phyloP scores from a whole-genome alignment of 1,140 invertebrate species.

The Littorina saxatilis region DNA sequence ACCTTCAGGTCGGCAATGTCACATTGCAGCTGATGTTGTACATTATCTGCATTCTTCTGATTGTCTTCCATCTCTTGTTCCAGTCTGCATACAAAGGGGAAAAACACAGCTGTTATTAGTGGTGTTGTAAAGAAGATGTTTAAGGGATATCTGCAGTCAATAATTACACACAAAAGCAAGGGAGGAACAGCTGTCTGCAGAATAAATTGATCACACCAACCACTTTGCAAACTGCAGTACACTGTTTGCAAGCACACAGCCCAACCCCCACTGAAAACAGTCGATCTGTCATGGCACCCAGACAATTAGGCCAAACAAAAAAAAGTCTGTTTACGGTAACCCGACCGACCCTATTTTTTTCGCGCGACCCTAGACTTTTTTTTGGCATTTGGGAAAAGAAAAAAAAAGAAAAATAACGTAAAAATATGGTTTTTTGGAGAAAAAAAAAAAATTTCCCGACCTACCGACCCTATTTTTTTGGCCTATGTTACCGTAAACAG shows the following conservation, averaged over 20 bases:
- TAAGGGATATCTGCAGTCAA: background rate
- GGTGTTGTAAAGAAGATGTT: no score
- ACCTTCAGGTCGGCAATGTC: conserved; percentile 68
- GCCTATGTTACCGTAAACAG: no score
- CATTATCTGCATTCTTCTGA: conserved; percentile 50
- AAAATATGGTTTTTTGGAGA: no score
- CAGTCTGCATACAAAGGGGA: conserved; percentile 46
- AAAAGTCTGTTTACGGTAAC: no score
- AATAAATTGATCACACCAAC: background rate
- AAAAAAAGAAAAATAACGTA: no score
- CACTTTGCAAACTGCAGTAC: background rate
- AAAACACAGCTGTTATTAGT: background rate
- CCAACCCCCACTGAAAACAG: background rate
- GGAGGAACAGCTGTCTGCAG: background rate
- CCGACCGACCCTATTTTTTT: no score
- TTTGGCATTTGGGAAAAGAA: no score
- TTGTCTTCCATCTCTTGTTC: conserved; percentile 54
- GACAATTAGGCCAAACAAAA: no score
- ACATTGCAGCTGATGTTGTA: conserved; percentile 58
- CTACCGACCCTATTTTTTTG: no score
- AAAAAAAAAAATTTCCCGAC: no score
- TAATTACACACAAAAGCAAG: background rate
- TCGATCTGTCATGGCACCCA: no score
- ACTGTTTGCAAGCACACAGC: background rate
- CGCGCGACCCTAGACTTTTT: no score